These are phyloP conservation scores for Didymodactylos carnosus DNA, from an alignment of 2,888 invertebrate species.

Conservation along the genomic window DNA sequence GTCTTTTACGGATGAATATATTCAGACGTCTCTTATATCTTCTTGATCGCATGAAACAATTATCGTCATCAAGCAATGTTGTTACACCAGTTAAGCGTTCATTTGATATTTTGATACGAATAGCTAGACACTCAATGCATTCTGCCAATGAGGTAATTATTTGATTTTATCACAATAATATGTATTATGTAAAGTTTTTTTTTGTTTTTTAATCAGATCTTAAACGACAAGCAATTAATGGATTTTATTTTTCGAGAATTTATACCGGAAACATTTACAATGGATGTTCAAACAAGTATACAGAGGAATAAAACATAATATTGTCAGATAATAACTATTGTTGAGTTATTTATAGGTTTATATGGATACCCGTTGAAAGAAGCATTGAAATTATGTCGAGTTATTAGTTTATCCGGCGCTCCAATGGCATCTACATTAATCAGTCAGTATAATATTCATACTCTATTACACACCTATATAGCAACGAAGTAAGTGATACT, in stretches of 20 bases:
- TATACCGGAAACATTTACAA: neutral
- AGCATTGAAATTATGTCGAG: neutral
- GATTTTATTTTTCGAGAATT: neutral
- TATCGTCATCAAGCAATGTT: neutral
- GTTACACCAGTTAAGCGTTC: neutral
- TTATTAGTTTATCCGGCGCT: neutral
- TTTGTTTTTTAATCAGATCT: neutral
- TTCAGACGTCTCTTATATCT: constrained; percentile 7
- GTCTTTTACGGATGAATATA: constrained; percentile 11
- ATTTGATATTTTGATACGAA: neutral
- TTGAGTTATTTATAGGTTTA: too few species aligned
- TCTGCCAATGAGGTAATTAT: neutral
- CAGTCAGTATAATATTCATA: neutral
- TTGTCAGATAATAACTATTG: too few species aligned
- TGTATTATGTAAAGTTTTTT: neutral
- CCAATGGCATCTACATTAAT: neutral
- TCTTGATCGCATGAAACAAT: neutral
- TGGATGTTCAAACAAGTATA: too few species aligned
- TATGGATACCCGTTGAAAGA: neutral
- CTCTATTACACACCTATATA: neutral
- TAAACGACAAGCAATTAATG: neutral
- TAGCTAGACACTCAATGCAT: neutral
- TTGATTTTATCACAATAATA: neutral
- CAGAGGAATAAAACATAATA: too few species aligned
- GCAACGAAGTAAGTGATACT: neutral